phyloP scores from a whole-genome alignment of 35 echinoderm and acorn worm genomes.

The Patiria miniata region DNA sequence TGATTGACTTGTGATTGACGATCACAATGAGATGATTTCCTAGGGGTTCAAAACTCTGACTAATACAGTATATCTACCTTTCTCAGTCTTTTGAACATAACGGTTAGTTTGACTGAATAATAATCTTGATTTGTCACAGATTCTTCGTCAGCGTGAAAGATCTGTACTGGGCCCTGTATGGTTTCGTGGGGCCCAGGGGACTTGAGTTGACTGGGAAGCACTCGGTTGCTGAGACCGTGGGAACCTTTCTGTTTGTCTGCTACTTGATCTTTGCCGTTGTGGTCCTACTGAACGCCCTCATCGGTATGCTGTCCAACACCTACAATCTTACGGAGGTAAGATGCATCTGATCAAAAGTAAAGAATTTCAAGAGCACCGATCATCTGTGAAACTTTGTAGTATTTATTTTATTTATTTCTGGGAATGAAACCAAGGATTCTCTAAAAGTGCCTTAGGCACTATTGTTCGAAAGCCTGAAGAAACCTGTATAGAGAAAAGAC shows the following conservation, averaged over 20 bases:
- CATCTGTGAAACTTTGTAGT: neutral
- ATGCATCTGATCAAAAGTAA: neutral
- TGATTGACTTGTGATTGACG: too few species aligned
- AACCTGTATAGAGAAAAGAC: too few species aligned
- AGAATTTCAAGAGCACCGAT: neutral
- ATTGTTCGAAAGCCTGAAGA: too few species aligned
- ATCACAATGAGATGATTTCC: too few species aligned
- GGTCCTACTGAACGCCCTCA: constrained; percentile 30
- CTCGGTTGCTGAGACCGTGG: constrained; percentile 16
- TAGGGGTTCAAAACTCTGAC: neutral
- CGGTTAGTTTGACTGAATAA: neutral
- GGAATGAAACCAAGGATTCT: too few species aligned
- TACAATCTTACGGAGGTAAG: constrained; percentile 35
- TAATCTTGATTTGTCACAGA: neutral
- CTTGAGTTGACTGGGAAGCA: neutral
- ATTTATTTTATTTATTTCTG: neutral
- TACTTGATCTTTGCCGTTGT: constrained; percentile 8
- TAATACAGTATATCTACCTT: neutral
- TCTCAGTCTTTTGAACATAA: neutral
- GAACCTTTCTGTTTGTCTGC: neutral
- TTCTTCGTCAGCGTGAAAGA: neutral
- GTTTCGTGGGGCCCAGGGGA: neutral
- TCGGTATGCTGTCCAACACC: constrained; percentile 44
- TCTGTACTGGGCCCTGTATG: constrained; percentile 15
- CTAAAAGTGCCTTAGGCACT: too few species aligned